Evolutionary conservation across 2,113 vertebrate species (phyloP), one percentile per base, ranked within the genome.

Genomic region (Protomyctophum bolini): DNA sequence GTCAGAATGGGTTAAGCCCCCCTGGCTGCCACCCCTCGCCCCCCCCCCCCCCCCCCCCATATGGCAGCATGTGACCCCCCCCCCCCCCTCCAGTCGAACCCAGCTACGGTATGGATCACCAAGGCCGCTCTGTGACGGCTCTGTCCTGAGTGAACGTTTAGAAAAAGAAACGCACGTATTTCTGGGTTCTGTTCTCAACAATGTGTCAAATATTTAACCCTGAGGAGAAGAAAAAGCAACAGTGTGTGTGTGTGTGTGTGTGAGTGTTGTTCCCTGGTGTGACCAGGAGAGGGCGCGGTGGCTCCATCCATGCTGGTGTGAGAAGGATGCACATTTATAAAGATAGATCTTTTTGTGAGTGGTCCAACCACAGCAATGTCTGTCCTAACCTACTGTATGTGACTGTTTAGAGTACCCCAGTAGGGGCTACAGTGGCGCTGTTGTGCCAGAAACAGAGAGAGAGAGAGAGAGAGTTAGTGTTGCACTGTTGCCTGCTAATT

Each of bases 251-350:
- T 1, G 21, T 28, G 10, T 46, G 62, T 7, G 21, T 21, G 21
- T 21, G 21, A 21, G 21, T 28, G 46, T 6, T 1, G 3, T 9
- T 14, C 11, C 2, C 7, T 48, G 1, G 63, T 80, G 52, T 81
- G 62, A 41, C 86, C 91, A 91, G 74, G 1, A 90, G 91, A 83
- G 83, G 89, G 89, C 0, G 87, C 72, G 69, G 9, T 71, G 41
- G 47, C 68, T 41, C 52, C 12, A 66, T n/a, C 9, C 52, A 58
- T 66, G n/a, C n/a, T n/a, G n/a, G n/a, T n/a, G n/a, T n/a, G n/a
- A n/a, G n/a, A n/a, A n/a, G n/a, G n/a, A n/a, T n/a, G n/a, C n/a
- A n/a, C n/a, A n/a, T n/a, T n/a, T n/a, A n/a, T n/a, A n/a, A n/a
- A n/a, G n/a, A n/a, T n/a, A n/a, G n/a, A n/a, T n/a, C n/a, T n/a